Conservation (phyloP, 2,113 vertebrate species). For the Chionodraco myersi region DNA sequence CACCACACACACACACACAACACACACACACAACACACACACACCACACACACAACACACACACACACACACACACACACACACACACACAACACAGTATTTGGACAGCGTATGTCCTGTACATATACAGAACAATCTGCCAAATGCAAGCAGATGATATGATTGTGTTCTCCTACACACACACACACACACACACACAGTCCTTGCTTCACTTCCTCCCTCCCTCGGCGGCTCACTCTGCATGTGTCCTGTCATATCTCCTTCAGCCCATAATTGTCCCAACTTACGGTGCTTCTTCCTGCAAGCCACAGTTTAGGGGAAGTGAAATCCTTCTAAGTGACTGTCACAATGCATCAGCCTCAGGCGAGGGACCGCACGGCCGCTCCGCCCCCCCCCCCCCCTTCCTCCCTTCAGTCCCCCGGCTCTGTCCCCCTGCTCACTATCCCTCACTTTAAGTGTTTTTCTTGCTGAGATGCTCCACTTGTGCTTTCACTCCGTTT, state of each 20-base stretch:
- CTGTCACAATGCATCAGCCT: slow-evolving; percentile 91
- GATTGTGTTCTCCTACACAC: slow-evolving; percentile 50
- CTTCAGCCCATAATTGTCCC: slow-evolving; percentile 92
- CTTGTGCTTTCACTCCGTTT: slow-evolving; percentile 53
- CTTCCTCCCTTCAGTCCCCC: slow-evolving; percentile 56
- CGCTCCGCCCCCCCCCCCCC: slow-evolving; percentile 12
- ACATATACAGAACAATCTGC: slow-evolving; percentile 30
- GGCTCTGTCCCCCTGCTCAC: slow-evolving; percentile 55
- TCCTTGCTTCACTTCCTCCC: slow-evolving; percentile 63
- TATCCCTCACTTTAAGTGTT: slow-evolving; percentile 73
- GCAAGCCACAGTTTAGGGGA: slow-evolving; percentile 89
- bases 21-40: slow-evolving; percentile 30
- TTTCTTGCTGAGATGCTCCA: slow-evolving; percentile 68
- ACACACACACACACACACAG: slow-evolving; percentile 5
- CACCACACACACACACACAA: too few relatives aligned
- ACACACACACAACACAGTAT: slow-evolving; percentile 35
- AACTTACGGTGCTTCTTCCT: slow-evolving; percentile 85
- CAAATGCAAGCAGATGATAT: slow-evolving; percentile 55
- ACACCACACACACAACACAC: not conserved
- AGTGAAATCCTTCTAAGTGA: slow-evolving; percentile 93
- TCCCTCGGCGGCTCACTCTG: slow-evolving; percentile 52
- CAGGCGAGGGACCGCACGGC: slow-evolving; percentile 77
- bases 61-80: not conserved
- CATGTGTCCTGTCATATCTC: slow-evolving; percentile 91
- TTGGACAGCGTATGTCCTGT: slow-evolving; percentile 32